A percentile compares a stretch with the other conserved stretches of the same genome.
These are phyloP conservation scores for Aphaenogaster floridana DNA, from an alignment of 1,140 invertebrate genomes.

Conservation along the genomic window DNA sequence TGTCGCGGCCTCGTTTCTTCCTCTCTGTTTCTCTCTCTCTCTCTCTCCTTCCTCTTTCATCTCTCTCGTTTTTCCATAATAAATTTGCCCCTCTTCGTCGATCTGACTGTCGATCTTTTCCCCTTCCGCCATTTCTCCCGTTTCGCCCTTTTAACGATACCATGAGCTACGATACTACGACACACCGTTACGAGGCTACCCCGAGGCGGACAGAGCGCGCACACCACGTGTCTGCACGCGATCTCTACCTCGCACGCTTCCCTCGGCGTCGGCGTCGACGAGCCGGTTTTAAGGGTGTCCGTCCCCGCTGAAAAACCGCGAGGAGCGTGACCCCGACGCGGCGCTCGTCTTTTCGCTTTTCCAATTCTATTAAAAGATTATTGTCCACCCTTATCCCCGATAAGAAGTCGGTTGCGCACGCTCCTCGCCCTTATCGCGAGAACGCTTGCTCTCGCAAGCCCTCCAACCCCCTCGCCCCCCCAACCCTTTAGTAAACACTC, in stretches of 20 bases:
- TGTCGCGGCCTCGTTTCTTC: slow-evolving; percentile 61
- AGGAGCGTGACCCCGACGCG: not conserved
- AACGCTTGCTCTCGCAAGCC: not conserved
- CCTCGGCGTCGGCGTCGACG: slow-evolving; percentile 30
- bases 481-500: not conserved
- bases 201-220: slow-evolving; percentile 49
- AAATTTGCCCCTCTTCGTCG: slow-evolving; percentile 25
- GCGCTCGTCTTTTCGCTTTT: slow-evolving; percentile 33
- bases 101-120: slow-evolving; percentile 36
- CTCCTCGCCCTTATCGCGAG: slow-evolving; percentile 30
- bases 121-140: not conserved
- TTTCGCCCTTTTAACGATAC: slow-evolving; percentile 39
- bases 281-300: not conserved
- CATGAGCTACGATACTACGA: slow-evolving; percentile 16
- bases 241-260: slow-evolving; percentile 58
- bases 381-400: slow-evolving; percentile 21
- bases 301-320: not conserved
- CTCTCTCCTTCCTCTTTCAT: not conserved
- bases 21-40: not conserved
- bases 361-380: slow-evolving; percentile 49
- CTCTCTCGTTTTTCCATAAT: slow-evolving; percentile 42
- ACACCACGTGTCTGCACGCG: slow-evolving; percentile 73
- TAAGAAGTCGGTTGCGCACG: slow-evolving; percentile 56
- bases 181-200: slow-evolving; percentile 38
- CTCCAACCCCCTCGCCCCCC: too few relatives aligned